Conservation (phyloP, 2,888 invertebrate genomes). For the Adela reaumurella region DNA sequence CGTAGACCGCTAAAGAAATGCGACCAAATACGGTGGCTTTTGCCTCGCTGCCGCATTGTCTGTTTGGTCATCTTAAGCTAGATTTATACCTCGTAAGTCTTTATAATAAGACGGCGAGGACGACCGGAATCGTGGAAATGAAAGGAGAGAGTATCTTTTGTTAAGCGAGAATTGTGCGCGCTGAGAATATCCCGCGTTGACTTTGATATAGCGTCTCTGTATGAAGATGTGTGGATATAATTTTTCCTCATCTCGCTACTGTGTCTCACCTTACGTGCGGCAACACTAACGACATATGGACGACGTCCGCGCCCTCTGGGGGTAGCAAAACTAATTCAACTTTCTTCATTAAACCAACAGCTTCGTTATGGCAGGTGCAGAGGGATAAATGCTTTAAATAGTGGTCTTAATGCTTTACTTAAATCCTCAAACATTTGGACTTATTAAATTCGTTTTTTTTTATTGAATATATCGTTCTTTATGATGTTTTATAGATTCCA, state of each 20-base stretch:
- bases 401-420: too few species aligned
- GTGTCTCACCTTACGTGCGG: too few species aligned
- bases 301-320: too few species aligned
- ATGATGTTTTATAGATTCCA: too few species aligned
- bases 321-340: too few species aligned
- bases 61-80: neutral
- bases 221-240: neutral
- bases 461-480: too few species aligned
- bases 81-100: neutral
- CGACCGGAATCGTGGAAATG: neutral
- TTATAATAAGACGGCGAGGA: neutral
- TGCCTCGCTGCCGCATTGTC: neutral
- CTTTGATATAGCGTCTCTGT: neutral
- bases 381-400: too few species aligned
- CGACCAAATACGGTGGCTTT: neutral
- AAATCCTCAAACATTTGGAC: too few species aligned
- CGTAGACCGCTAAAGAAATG: neutral
- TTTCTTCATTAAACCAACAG: too few species aligned
- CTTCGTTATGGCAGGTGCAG: too few species aligned
- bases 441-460: too few species aligned
- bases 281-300: too few species aligned
- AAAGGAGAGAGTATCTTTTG: neutral
- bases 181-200: neutral
- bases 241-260: neutral
- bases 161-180: neutral